Base-by-base conservation (phyloP, 2,797 vertebrate species). In the Dendrocincla tyrannina region DNA sequence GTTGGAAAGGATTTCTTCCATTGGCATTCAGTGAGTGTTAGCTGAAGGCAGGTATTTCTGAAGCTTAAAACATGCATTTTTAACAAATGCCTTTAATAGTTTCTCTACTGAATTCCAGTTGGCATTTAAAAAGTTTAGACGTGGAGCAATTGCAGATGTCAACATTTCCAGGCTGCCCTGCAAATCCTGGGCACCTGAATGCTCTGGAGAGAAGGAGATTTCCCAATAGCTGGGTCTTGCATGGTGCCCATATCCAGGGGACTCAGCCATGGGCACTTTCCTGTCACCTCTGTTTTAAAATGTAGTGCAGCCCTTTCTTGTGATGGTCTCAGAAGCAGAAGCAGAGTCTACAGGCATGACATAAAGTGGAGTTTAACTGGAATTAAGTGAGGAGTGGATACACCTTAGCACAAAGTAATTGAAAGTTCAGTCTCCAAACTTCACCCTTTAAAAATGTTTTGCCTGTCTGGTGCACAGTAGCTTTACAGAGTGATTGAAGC, bases 351-450 rank as follows among this genome's bases (percentile, higher is more conserved):
- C 44, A 91, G 35, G 50, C 28, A 30, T 5, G 19, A 20, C 63
- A 8, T 32, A 53, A 68, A 50, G 25, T 39, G 63, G 77, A 64
- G 13, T 73, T 60, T 64, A 56, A 33, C 44, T 80, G 75, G n/a
- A 74, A 81, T 85, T 41, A 52, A 28, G 28, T n/a, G 82, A 83
- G 88, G 68, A 77, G 23, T 23, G 46, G 68, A 15, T 74, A 35
- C 76, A 59, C n/a, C 83, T 97, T 94, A 92, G 80, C 85, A 90
- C 46, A 53, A 91, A 59, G 49, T 77, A 56, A 78, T 64, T 81
- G 70, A 69, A 89, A 92, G 18, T 66, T 74, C 42, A 50, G 55
- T 91, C 91, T 74, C 73, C 91, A 81, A 1, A 80, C 55, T 84
- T 95, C 67, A 91, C 58, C 47, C 46, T 89, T 69, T 73, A n/a